Base-by-base conservation (phyloP, 2,797 vertebrate species). In the Forpus xanthops region DNA sequence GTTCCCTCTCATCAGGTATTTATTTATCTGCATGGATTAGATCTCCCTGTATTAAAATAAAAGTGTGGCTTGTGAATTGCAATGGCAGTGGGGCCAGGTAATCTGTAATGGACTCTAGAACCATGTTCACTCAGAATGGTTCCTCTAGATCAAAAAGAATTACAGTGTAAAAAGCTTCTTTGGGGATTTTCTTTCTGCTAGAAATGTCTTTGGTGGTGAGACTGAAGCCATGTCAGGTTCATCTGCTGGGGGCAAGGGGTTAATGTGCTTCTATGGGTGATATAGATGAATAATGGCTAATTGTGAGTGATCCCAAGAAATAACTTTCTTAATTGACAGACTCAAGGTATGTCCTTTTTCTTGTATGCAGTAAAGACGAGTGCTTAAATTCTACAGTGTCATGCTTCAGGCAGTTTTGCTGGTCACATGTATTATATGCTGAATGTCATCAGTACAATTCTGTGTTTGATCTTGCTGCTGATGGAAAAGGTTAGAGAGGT, bases 111-210 rank as follows among this genome's bases (percentile, higher is more conserved):
- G 67, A 3, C 50, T 85, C 50, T 72, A 65, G 87, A 68, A 56
- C 64, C 70, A 11, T 18, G 2, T 39, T n/a, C 33, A 20, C 2
- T 2, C 41, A 23, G 35, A 30, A 4, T 2, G 2, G 5, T n/a
- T 37, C 47, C 37, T 71, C 5, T 5, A 20, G 33, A 15, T 73
- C 50, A 64, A 71, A 76, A 76, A 25, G n/a, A 5, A 5, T 19
- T 39, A 13, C 53, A 39, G 31, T 1, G 11, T 12, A 9, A 21
- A 67, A 20, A 47, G 24, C 14, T 76, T 67, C 18, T 8, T 1
- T 6, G 52, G 30, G 42, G 20, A 10, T 74, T 35, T 58, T 47
- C 70, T 39, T 58, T 47, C 31, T 73, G 41, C 45, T 28, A 11
- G n/a, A 30, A 61, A 30, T 24, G 2, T 17, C 13, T 78, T 28